phyloP scores from a whole-genome alignment of 2,113 vertebrate genomes.

The Equus przewalskii region DNA sequence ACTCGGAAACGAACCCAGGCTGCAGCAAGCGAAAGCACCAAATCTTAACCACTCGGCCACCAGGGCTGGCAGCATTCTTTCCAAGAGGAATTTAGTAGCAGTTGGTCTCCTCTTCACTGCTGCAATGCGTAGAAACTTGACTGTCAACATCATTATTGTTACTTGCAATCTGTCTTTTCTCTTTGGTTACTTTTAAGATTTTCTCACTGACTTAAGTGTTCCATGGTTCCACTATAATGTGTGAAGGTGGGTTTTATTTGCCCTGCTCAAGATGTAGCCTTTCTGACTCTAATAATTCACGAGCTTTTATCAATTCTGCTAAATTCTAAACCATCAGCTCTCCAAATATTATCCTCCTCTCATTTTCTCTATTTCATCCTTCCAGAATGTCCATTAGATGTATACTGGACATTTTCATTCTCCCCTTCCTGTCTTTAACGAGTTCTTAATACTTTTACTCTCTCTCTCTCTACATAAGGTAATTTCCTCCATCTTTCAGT shows the following conservation, averaged over 20 bases:
- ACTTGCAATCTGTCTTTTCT: neutral
- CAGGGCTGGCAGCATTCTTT: neutral
- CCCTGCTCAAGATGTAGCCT: neutral
- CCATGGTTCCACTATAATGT: neutral
- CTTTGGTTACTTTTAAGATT: neutral
- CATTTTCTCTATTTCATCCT: slow-evolving; percentile 11
- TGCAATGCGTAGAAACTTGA: neutral
- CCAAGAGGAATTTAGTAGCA: neutral
- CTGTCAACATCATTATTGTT: neutral
- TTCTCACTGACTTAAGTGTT: neutral
- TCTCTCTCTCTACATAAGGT: neutral
- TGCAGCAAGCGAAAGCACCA: too few relatives aligned
- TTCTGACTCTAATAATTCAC: neutral
- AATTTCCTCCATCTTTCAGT: neutral
- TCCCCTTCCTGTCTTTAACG: neutral
- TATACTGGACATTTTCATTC: neutral
- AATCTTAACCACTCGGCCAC: too few relatives aligned
- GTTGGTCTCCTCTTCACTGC: neutral
- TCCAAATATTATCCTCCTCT: neutral
- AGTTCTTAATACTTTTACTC: neutral
- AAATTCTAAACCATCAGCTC: neutral
- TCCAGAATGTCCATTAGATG: neutral
- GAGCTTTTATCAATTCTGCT: neutral
- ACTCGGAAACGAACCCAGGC: too few relatives aligned
- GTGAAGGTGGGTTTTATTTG: neutral